Evolutionary conservation across 2,888 invertebrate genomes (phyloP).

Genomic region (Thalpophila matura): DNA sequence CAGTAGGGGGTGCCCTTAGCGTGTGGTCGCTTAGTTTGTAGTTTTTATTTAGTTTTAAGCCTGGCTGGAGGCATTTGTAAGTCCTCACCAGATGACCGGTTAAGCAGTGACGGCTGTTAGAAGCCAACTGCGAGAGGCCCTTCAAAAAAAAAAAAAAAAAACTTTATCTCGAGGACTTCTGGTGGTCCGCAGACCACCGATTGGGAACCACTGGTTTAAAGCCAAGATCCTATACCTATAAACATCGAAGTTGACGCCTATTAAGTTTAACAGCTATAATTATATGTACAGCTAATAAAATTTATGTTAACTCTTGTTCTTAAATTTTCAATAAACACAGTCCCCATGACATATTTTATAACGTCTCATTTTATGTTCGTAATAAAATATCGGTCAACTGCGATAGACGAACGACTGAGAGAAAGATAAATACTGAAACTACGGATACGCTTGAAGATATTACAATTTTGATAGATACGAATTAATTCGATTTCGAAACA

Average conservation of each 20-base stretch:
- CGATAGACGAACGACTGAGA: constrained; percentile 19
- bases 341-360: constrained; percentile 51
- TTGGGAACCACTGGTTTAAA: no score
- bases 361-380: constrained; percentile 41
- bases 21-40: no score
- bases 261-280: constrained; percentile 39
- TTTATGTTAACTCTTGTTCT: constrained; percentile 44
- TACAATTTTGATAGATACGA: background rate
- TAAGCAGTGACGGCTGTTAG: no score
- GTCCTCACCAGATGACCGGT: no score
- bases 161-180: no score
- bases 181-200: no score
- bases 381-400: constrained; percentile 40
- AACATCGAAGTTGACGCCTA: constrained; percentile 29
- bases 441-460: background rate
- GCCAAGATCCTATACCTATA: constrained; percentile 12
- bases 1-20: no score
- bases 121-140: no score
- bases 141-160: no score
- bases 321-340: constrained; percentile 52
- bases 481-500: background rate
- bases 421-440: background rate
- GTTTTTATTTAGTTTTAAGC: no score
- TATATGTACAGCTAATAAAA: constrained; percentile 36
- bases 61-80: no score